Evolutionary conservation across 2,113 vertebrate genomes (phyloP), one percentile per base, ranked within the genome.

Genomic region (Zosterops borbonicus): DNA sequence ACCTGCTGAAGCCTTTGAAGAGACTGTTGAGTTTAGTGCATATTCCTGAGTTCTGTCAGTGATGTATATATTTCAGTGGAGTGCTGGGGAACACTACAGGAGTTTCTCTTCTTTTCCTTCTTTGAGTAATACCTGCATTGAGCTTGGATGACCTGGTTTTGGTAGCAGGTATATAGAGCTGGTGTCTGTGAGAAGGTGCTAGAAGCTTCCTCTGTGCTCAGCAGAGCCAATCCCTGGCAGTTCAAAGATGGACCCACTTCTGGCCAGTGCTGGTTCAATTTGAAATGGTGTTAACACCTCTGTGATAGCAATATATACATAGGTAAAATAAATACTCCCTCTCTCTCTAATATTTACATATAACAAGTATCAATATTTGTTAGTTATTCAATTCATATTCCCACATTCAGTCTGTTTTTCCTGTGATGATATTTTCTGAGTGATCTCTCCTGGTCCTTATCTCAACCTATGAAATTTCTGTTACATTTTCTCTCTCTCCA

Each of bases 241-340:
- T 31, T 24, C 27, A 33, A 42, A 52, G 33, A 46, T 0, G 0
- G 39, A 46, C 0, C 1, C 52, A 46, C 46, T 33, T 0, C 39
- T 69, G 46, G 23, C 22, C 55, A 53, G 46, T n/a, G 28, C 33
- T n/a, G 64, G 46, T 15, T 47, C 15, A 11, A 2, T 39, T 39
- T 9, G 10, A 29, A 33, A n/a, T 0, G 2, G 39, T 47, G 64
- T 19, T n/a, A 46, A 39, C 0, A 0, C 55, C 64, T 69, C 46
- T 37, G 53, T 62, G 27, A 33, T 12, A 46, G 11, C 14, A 8
- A 47, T 47, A 47, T 20, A 46, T 22, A 47, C 46, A n/a, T 25
- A 15, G 14, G 31, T 23, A 58, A 58, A 58, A 58, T n/a, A n/a
- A 50, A 52, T 52, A 28, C 14, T 52, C 14, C 44, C 16, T 44